Percentiles rank a stretch among this genome's conserved stretches.
Evolutionary conservation across 2,888 invertebrate species (phyloP).

Genomic region (Malthinus flaveolus): DNA sequence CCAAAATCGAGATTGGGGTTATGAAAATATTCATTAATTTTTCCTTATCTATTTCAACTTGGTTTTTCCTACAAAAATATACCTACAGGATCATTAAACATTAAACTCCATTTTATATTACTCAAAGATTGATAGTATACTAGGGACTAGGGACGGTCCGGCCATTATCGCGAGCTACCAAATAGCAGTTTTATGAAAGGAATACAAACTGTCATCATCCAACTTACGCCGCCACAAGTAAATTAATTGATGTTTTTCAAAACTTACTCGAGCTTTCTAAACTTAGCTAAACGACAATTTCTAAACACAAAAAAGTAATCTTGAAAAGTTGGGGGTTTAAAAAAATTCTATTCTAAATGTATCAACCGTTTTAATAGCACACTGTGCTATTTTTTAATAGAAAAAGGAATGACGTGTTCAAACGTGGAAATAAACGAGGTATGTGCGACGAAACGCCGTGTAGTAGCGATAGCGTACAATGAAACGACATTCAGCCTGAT

Average conservation of each 20-base stretch:
- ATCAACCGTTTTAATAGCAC: slow-evolving; percentile 18
- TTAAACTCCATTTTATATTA: slow-evolving; percentile 14
- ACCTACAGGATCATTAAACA: slow-evolving; percentile 8
- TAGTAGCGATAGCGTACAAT: slow-evolving; percentile 24
- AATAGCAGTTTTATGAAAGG: slow-evolving; percentile 6
- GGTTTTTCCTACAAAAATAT: too few relatives aligned
- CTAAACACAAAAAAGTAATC: background rate
- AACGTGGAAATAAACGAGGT: slow-evolving; percentile 25
- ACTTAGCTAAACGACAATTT: background rate
- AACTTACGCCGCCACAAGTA: slow-evolving; percentile 7
- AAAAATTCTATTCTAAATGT: slow-evolving; percentile 4
- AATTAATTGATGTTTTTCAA: slow-evolving; percentile 21
- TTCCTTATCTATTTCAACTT: too few relatives aligned
- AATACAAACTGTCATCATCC: slow-evolving; percentile 15
- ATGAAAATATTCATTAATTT: too few relatives aligned
- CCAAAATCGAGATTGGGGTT: too few relatives aligned
- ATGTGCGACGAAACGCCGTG: slow-evolving; percentile 21
- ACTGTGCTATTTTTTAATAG: slow-evolving; percentile 18
- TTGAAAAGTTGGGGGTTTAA: background rate
- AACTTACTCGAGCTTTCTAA: slow-evolving; percentile 3
- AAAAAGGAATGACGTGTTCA: slow-evolving; percentile 21
- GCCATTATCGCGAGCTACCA: slow-evolving; percentile 12
- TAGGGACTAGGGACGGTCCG: slow-evolving; percentile 30
- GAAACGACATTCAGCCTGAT: slow-evolving; percentile 23
- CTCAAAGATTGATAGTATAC: slow-evolving; percentile 32